Evolutionary conservation across 1,140 invertebrate genomes (phyloP), one percentile per base, ranked within the genome.

Genomic region (Coelopa frigida): DNA sequence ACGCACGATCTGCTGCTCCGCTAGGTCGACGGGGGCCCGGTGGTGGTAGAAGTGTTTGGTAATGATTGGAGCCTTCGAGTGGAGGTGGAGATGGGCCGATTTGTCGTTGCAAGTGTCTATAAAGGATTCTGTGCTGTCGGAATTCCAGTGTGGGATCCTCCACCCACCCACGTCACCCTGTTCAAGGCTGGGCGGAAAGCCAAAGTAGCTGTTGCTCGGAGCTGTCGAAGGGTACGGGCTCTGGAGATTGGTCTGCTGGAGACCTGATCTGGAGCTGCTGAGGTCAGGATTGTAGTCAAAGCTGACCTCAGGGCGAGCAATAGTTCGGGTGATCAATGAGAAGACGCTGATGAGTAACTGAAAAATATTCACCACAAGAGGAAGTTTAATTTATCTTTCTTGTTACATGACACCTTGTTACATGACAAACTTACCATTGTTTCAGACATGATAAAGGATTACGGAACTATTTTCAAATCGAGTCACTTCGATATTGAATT

Each of bases 41-140:
- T 84, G 82, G 3, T 84, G 75, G 62, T 84, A 84, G n/a, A 84
- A 82, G 58, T 84, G 82, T 58, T 84, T 85, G 58, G 79, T 81
- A 18, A 85, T 71, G 4, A 82, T 76, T 0, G 81, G 79, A 3
- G 72, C 72, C 54, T 82, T 78, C 22, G 59, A 55, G 42, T 40
- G 50, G 51, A 59, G 43, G 14, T 70, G 57, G 0, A 78, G 78
- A 14, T 73, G 66, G 0, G 78, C 79, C 51, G 82, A 81, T 44
- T 71, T 63, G 51, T 26, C 57, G 39, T 61, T 59, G 38, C 62
- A n/a, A n/a, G n/a, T n/a, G n/a, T n/a, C n/a, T n/a, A n/a, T 62
- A 46, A 61, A 29, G 14, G 27, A 29, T 29, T 29, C 8, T 10
- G 27, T 10, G 27, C 27, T 53, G 17, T 15, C 33, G n/a, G n/a